Evolutionary conservation across 2,113 vertebrate species (phyloP), one percentile per base, ranked within the genome.

Genomic region (Triplophysa tibetana): DNA sequence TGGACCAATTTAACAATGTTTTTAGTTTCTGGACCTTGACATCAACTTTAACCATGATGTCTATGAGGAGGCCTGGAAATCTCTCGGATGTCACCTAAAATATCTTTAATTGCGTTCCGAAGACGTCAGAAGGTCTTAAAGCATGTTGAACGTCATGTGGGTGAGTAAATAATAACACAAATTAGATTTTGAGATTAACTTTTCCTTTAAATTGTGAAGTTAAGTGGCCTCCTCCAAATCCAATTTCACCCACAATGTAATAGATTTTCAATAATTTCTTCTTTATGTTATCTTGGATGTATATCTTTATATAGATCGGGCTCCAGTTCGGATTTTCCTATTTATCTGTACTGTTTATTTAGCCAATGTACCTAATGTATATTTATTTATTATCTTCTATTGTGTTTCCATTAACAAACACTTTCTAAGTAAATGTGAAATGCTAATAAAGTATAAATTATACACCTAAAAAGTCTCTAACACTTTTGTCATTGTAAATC

Each of bases 401-500:
- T 12, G 68, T 8, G 11, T 52, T 11, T 54, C 29, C 16, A 52
- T 29, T 13, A 38, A 5, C 5, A 26, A 2, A 8, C 50, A n/a
- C 11, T 70, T n/a, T 70, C 50, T 33, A 9, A 58, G 58, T 73
- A 58, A 73, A 14, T 41, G 26, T 73, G 52, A 14, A 38, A 23
- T 16, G 70, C 23, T 23, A 73, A 60, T 73, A 73, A 73, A 73
- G 12, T 60, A 2, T 41, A 41, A 29, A n/a, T n/a, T 4, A 72
- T 3, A 38, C 13, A 14, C 14, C 5, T 54, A 58, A 73, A 29
- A 73, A 38, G 0, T 9, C 26, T 11, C 23, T 60, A 54, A 43
- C 41, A 48, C 16, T 13, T 60, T 56, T 38, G 12, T 56, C 3
- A 4, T 17, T 16, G 50, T 52, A 52, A 52, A 41, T 61, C 8